Conservation (phyloP, 37 sponge, comb jelly and placozoan species). For the Oscarella lobularis region DNA sequence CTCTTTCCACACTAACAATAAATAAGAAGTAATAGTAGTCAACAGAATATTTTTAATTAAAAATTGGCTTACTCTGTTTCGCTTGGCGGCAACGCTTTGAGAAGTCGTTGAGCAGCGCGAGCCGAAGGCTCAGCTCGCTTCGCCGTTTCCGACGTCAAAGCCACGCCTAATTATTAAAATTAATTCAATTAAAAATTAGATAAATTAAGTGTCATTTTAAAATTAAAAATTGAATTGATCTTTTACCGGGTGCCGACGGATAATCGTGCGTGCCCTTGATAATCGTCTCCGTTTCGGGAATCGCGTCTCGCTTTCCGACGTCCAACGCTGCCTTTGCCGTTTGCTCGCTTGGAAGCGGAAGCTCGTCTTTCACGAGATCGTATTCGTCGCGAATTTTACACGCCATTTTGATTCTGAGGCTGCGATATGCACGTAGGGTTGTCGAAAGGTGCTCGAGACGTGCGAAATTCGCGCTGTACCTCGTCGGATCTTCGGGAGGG, state of each 20-base stretch:
- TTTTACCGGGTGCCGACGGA: background rate
- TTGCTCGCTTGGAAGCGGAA: constrained; percentile 13
- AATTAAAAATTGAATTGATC: too few species aligned
- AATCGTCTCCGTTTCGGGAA: too few species aligned
- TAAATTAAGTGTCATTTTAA: too few species aligned
- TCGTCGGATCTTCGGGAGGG: constrained; percentile 55
- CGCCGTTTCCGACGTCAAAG: background rate
- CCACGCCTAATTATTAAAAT: background rate
- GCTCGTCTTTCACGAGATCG: constrained; percentile 39
- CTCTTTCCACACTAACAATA: background rate
- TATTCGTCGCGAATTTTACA: constrained; percentile 74
- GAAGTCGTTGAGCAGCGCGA: background rate
- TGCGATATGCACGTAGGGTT: background rate
- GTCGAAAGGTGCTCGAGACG: background rate
- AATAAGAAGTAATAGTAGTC: background rate
- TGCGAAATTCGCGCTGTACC: constrained; percentile 27
- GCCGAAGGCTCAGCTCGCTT: background rate
- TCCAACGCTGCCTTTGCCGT: too few species aligned
- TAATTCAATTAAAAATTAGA: too few species aligned
- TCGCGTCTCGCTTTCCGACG: too few species aligned
- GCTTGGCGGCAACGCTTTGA: background rate
- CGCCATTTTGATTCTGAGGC: constrained; percentile 43
- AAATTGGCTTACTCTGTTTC: background rate
- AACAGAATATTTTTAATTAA: too few species aligned
- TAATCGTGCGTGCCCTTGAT: background rate